These are phyloP conservation scores for Smittia sp. DNA, from an alignment of 2,888 invertebrate species.

Conservation along the genomic window DNA sequence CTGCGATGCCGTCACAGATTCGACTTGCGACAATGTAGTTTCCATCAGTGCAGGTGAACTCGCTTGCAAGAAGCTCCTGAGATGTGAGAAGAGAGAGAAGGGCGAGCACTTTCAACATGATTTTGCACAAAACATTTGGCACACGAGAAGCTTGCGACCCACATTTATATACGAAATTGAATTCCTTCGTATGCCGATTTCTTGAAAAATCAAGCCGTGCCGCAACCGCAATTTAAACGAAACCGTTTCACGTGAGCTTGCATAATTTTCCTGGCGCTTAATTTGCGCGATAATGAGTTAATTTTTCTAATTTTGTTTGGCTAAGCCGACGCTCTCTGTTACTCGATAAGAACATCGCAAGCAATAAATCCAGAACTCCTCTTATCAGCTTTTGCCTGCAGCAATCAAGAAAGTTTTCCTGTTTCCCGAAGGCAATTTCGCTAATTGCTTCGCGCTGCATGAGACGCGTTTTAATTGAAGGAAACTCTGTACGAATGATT, in stretches of 20 bases:
- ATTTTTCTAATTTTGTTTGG: too few relatives aligned
- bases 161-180: neutral
- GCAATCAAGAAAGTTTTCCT: too few relatives aligned
- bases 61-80: neutral
- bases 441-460: too few relatives aligned
- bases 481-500: too few relatives aligned
- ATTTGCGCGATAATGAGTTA: neutral
- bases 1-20: conserved; percentile 45
- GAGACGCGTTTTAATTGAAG: too few relatives aligned
- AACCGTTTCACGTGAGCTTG: neutral
- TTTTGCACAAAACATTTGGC: neutral
- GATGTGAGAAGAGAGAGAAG: neutral
- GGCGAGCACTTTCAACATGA: neutral
- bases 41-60: conserved; percentile 46
- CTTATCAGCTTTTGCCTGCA: too few relatives aligned
- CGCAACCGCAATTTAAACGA: neutral
- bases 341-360: too few relatives aligned
- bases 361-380: too few relatives aligned
- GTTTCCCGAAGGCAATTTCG: too few relatives aligned
- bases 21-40: conserved; percentile 43
- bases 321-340: too few relatives aligned
- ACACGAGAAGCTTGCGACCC: neutral
- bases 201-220: neutral
- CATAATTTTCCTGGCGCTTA: neutral
- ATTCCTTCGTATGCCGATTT: neutral